Evolutionary conservation across 1,140 invertebrate species (phyloP).

Genomic region (Aporrectodea caliginosa): DNA sequence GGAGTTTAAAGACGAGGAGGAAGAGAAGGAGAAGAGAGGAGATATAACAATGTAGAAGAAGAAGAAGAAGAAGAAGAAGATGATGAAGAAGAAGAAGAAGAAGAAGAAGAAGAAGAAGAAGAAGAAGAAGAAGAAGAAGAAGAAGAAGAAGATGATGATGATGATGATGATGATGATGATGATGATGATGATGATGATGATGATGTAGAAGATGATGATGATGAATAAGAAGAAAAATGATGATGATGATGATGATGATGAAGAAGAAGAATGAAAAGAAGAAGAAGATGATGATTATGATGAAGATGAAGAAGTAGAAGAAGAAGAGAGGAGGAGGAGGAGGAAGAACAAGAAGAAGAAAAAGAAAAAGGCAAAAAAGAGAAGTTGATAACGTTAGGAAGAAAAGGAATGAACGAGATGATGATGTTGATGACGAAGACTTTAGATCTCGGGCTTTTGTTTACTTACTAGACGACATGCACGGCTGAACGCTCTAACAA

Average conservation of each 20-base stretch:
- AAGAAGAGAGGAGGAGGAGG: not conserved
- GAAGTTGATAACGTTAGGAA: not conserved
- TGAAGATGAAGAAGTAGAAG: not conserved
- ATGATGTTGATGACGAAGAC: no score
- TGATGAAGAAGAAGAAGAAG: not conserved
- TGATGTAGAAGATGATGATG: not conserved
- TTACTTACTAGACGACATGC: no score
- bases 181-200: not conserved
- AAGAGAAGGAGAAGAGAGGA: not conserved
- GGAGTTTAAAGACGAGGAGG: not conserved
- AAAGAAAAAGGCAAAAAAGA: not conserved
- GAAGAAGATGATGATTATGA: not conserved
- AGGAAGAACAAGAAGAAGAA: not conserved
- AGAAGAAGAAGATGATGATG: not conserved
- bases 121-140: not conserved
- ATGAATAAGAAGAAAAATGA: no score
- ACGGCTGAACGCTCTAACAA: no score
- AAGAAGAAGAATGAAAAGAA: not conserved
- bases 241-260: not conserved
- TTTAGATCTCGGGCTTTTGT: no score
- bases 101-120: not conserved
- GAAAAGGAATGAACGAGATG: no score
- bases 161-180: slow-evolving; percentile 3
- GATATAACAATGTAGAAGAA: no score
- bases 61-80: not conserved